A percentile compares a stretch with the other conserved stretches of the same genome.
These are phyloP conservation scores for Synanthedon andrenaeformis DNA, from an alignment of 2,888 invertebrate species.

Conservation along the genomic window DNA sequence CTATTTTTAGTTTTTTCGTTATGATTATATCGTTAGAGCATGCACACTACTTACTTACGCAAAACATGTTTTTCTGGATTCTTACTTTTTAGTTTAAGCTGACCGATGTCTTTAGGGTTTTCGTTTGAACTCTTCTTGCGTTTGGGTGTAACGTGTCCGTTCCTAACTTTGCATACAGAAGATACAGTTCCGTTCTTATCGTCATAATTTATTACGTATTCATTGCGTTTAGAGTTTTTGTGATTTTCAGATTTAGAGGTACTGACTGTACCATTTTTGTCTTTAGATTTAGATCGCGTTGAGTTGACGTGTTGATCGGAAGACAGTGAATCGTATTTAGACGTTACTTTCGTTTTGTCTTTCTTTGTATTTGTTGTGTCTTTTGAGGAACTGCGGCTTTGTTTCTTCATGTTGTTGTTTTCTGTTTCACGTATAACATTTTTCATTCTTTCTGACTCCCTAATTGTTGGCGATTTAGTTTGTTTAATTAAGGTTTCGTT, in stretches of 20 bases:
- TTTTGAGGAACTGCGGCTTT: background rate
- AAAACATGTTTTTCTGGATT: conserved; percentile 41
- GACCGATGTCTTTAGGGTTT: conserved; percentile 27
- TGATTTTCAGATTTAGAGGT: conserved; percentile 17
- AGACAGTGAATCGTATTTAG: background rate
- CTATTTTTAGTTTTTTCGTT: conserved; percentile 21
- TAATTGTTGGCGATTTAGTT: too few species aligned
- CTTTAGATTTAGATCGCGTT: conserved; percentile 12
- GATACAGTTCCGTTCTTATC: conserved; percentile 63
- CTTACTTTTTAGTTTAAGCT: conserved; percentile 32
- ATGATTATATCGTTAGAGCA: conserved; percentile 29
- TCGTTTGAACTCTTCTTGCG: conserved; percentile 34
- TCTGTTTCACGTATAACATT: conserved; percentile 11
- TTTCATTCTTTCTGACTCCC: conserved; percentile 1
- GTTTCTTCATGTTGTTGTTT: background rate
- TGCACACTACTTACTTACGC: conserved; percentile 62
- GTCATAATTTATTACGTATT: conserved; percentile 60
- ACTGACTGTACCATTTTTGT: conserved; percentile 14
- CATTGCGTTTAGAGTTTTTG: conserved; percentile 33
- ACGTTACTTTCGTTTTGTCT: background rate
- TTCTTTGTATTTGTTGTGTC: background rate
- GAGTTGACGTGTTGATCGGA: conserved; percentile 6
- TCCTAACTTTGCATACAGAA: conserved; percentile 50
- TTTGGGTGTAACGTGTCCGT: conserved; percentile 30
- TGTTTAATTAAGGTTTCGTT: too few species aligned